phyloP scores from a whole-genome alignment of 35 echinoderm and acorn worm genomes.

The Eucidaris tribuloides region DNA sequence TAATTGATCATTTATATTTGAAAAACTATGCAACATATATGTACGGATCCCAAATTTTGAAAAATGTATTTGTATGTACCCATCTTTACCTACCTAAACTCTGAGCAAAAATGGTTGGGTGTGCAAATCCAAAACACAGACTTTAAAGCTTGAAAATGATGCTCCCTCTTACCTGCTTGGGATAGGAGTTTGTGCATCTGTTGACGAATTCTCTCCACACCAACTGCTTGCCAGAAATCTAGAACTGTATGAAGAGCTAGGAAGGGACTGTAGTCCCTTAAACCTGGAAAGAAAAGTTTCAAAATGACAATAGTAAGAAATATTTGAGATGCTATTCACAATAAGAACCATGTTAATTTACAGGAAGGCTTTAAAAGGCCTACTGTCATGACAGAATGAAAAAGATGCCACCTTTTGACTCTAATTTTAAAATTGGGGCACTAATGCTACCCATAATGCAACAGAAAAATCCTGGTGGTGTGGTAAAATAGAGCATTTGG shows the following conservation, averaged over 20 bases:
- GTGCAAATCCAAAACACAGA: background rate
- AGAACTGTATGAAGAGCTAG: constrained; percentile 59
- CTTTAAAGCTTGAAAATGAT: background rate
- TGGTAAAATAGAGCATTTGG: too few relatives aligned
- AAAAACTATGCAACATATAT: background rate
- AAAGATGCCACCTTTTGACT: too few relatives aligned
- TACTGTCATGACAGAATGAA: too few relatives aligned
- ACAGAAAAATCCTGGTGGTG: too few relatives aligned
- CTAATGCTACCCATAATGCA: too few relatives aligned
- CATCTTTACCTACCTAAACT: background rate
- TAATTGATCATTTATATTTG: background rate
- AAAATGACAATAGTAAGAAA: background rate
- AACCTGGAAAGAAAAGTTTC: constrained; percentile 31
- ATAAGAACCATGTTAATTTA: too few relatives aligned
- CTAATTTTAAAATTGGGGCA: too few relatives aligned
- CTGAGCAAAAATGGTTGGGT: too few relatives aligned
- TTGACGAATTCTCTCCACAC: constrained; percentile 34
- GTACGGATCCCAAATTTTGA: background rate
- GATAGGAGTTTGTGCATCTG: constrained; percentile 39
- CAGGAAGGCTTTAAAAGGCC: too few relatives aligned
- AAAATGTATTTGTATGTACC: background rate
- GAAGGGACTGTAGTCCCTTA: constrained; percentile 71
- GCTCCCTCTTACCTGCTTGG: constrained; percentile 50
- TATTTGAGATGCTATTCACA: too few relatives aligned
- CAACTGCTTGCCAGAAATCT: constrained; percentile 71